Conservation (phyloP, 2,113 vertebrate species). For the Stegostoma tigrinum region DNA sequence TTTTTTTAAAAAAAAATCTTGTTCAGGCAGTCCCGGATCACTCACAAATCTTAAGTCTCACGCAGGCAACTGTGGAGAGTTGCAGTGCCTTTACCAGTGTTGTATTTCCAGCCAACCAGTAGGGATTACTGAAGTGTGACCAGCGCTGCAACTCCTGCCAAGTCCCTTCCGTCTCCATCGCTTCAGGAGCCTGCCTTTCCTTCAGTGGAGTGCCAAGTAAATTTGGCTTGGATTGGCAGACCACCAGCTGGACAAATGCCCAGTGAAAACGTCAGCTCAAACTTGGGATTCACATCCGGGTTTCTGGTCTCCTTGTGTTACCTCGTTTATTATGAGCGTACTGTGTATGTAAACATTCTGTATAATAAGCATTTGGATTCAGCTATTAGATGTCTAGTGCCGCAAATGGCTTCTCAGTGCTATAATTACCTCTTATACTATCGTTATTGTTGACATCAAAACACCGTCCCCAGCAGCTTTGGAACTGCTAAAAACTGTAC, state of each 20-base stretch:
- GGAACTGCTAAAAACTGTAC: slow-evolving; percentile 25
- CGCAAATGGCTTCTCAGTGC: not conserved
- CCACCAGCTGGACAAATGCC: not conserved
- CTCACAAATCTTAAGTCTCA: not conserved
- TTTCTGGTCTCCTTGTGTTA: not conserved
- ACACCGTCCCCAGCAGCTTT: not conserved
- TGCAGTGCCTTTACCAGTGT: not conserved
- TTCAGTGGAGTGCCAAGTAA: not conserved
- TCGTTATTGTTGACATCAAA: slow-evolving; percentile 31
- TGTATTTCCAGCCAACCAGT: not conserved
- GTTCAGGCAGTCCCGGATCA: not conserved
- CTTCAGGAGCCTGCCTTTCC: not conserved
- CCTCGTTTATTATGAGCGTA: not conserved
- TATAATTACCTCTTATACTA: not conserved
- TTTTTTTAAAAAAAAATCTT: not conserved
- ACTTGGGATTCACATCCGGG: slow-evolving; percentile 19
- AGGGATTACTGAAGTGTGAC: slow-evolving; percentile 26
- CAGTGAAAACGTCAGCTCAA: not conserved
- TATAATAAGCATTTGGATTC: not conserved
- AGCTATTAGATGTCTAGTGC: not conserved
- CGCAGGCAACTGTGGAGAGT: not conserved
- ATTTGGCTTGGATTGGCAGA: not conserved
- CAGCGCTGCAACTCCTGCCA: slow-evolving; percentile 7
- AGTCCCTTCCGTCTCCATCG: not conserved
- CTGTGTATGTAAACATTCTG: slow-evolving; percentile 18